phyloP scores from a whole-genome alignment of 1,140 invertebrate species.

The Zeugodacus cucurbitae region DNA sequence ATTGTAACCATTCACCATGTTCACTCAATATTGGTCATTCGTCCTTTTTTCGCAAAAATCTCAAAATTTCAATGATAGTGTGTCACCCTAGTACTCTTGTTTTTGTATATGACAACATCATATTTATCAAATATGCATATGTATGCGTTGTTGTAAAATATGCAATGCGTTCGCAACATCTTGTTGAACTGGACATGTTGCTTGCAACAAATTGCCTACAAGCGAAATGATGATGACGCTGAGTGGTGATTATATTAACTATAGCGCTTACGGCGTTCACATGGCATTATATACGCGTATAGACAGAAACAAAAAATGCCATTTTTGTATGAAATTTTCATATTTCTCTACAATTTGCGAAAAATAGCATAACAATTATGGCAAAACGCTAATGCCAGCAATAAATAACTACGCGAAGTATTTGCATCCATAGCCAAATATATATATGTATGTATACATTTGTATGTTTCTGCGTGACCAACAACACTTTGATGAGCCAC shows the following conservation, averaged over 20 bases:
- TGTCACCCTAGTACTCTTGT: too few relatives aligned
- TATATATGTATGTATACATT: too few relatives aligned
- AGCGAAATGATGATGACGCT: neutral
- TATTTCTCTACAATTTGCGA: neutral
- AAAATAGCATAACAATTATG: conserved; percentile 1
- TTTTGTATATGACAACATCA: too few relatives aligned
- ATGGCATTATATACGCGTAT: neutral
- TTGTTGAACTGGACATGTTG: neutral
- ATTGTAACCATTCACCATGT: too few relatives aligned
- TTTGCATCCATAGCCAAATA: neutral
- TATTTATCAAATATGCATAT: neutral
- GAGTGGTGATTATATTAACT: neutral
- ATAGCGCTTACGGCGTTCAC: neutral
- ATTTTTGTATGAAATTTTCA: neutral
- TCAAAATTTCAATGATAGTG: too few relatives aligned
- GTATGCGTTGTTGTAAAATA: neutral
- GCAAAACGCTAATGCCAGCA: neutral
- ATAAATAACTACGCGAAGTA: neutral
- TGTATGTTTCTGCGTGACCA: neutral
- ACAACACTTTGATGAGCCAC: neutral
- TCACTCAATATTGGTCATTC: too few relatives aligned
- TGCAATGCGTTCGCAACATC: neutral
- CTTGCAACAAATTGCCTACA: neutral
- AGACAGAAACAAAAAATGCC: too few relatives aligned
- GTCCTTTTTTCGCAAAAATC: too few relatives aligned